Evolutionary conservation across 2,888 invertebrate genomes (phyloP).

Genomic region (Priocnemis perturbator): DNA sequence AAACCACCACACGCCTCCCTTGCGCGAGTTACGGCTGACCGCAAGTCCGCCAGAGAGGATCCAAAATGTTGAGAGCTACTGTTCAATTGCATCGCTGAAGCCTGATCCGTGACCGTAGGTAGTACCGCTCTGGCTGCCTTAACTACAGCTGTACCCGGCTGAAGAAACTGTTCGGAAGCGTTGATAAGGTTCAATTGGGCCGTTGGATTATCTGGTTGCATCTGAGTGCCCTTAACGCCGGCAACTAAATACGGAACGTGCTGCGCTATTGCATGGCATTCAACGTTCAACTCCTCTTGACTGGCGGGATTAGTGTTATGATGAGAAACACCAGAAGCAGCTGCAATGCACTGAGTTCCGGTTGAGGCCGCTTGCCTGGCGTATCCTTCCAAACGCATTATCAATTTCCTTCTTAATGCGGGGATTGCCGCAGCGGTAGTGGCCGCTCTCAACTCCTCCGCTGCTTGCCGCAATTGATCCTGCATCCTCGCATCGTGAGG

Average conservation of each 20-base stretch:
- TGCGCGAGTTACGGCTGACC: conserved; percentile 81
- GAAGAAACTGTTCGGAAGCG: conserved; percentile 88
- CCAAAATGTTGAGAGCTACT: conserved; percentile 83
- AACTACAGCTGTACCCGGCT: conserved; percentile 84
- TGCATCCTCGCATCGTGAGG: conserved; percentile 90
- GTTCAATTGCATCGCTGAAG: conserved; percentile 85
- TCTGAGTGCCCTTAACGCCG: conserved; percentile 83
- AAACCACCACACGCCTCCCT: conserved; percentile 88
- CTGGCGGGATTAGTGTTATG: conserved; percentile 83
- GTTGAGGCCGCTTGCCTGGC: conserved; percentile 91
- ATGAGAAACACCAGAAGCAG: conserved; percentile 88
- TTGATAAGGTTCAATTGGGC: conserved; percentile 89
- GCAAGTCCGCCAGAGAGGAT: conserved; percentile 82
- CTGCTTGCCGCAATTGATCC: conserved; percentile 89
- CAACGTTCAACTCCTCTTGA: conserved; percentile 85
- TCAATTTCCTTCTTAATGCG: conserved; percentile 84
- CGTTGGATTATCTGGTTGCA: conserved; percentile 83
- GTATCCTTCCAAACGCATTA: conserved; percentile 77
- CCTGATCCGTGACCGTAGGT: conserved; percentile 88
- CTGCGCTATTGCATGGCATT: conserved; percentile 85
- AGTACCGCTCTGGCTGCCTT: conserved; percentile 87
- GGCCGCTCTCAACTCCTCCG: conserved; percentile 94
- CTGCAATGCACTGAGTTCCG: conserved; percentile 93
- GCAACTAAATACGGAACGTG: conserved; percentile 89
- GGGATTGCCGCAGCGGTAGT: conserved; percentile 91